Base-by-base conservation (phyloP, 2,113 vertebrate genomes). In the Taurulus bubalis region DNA sequence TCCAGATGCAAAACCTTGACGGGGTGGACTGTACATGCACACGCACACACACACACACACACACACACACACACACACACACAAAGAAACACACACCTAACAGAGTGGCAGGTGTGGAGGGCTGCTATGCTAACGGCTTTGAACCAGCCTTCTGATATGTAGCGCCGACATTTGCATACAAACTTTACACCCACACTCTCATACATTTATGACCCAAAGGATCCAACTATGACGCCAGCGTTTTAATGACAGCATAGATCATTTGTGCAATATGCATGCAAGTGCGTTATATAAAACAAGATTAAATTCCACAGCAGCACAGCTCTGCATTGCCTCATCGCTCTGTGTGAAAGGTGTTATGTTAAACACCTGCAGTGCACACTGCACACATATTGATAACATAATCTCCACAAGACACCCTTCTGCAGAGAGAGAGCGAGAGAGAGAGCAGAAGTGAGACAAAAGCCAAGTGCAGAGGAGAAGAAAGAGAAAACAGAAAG, bases 361-460 rank as follows among this genome's bases (percentile, higher is more conserved):
- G 77, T 86, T 85, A 63, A 89, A 90, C 91, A 92, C 91, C 89
- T 93, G 90, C 89, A 92, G 91, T 84, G 91, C 88, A 89, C 83
- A 40, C 84, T 89, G 87, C 85, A 86, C 89, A 90, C 77, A 80
- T 79, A 87, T 82, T 85, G 87, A 90, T 90, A 93, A 82, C 86
- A 85, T 76, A 70, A 85, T 89, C 87, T 86, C 76, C 82, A 81
- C 84, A 81, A 86, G 84, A 88, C 79, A 63, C 68, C 69, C 28
- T 82, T 88, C 83, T 89, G 80, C 83, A 89, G 82, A 67, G 71
- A 51, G 62, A 63, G 68, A 66, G 71, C 69, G 68, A 2, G 58
- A 85, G 67, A 71, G 68, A 1, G 56, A 85, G 85, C 69, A 78
- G 59, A 34, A 80, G 63, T 24, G 70, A 85, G 77, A 83, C 78